Base-by-base conservation (phyloP, 1,140 invertebrate genomes). In the Drosophila tristis region DNA sequence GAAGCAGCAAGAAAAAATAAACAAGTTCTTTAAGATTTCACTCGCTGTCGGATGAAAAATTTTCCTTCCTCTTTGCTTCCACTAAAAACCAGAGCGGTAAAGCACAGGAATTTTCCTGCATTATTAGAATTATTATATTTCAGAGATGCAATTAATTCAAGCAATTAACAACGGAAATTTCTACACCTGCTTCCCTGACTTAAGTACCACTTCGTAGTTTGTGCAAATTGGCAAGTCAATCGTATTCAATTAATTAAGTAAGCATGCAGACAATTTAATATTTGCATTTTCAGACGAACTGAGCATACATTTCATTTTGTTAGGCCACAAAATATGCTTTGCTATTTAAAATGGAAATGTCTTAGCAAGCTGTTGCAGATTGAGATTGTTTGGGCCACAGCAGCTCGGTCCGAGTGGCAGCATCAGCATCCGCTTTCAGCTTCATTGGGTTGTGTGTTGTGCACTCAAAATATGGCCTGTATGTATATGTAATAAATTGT, bases 21-120 rank as follows among this genome's bases (percentile, higher is more conserved):
- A 26, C 39, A 67, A 50, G 55, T 73, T 39, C 20, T 20, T 9
- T 74, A 53, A 6, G 8, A 64, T 58, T 59, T 4, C 72, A 74
- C 72, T 74, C 16, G 16, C 71, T 71, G 51, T 64, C 58, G 64
- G 66, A 64, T 74, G 66, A 74, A 54, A 48, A 56, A 23, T n/a
- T 11, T 35, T 11, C 9, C 1, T 11, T 35, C 0, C 9, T 35
- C 9, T 35, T 6, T 31, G 1, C 5, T 59, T 62, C 59, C 59
- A 66, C 42, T 72, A 3, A 7, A 29, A 29, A 29, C 29, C 6
- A 29, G 7, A 29, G 20, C 20, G 20, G 20, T 20, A 58, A 71
- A 55, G 43, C 39, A 43, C 25, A 44, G 44, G 67, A 71, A 64
- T 59, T 72, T 13, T 13, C 4, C 35, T 5, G 13, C 35, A 8